Evolutionary conservation across 2,113 vertebrate species (phyloP).

Genomic region (Chamaea fasciata): DNA sequence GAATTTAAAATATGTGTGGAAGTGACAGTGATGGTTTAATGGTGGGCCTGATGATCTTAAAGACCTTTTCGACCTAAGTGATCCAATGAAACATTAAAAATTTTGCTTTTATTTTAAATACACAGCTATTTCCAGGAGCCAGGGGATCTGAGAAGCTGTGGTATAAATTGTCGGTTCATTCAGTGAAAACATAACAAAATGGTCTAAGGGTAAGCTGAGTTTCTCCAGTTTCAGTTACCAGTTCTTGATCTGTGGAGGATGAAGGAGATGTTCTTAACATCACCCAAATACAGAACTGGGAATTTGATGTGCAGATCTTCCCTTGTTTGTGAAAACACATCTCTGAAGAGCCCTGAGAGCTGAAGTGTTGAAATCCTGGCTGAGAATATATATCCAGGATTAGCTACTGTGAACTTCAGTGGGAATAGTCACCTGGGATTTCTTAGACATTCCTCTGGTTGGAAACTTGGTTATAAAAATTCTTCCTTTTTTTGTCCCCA

Average conservation of each 20-base stretch:
- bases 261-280: background rate
- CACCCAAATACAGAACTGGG: background rate
- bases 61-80: background rate
- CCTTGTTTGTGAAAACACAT: background rate
- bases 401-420: background rate
- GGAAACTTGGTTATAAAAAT: background rate
- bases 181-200: background rate
- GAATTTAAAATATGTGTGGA: background rate
- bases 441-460: background rate
- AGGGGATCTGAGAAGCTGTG: background rate
- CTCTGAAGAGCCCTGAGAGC: background rate
- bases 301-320: background rate
- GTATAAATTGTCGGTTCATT: background rate
- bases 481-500: background rate
- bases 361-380: background rate
- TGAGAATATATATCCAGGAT: background rate
- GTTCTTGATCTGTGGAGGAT: background rate
- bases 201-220: background rate
- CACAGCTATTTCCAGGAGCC: background rate
- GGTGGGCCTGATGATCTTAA: background rate
- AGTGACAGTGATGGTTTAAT: too few species aligned
- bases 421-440: background rate
- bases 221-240: background rate
- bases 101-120: background rate
- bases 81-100: background rate